Conservation (phyloP, 64 coral and sea anemone genomes). For the Hydrozoanthus tunicans region DNA sequence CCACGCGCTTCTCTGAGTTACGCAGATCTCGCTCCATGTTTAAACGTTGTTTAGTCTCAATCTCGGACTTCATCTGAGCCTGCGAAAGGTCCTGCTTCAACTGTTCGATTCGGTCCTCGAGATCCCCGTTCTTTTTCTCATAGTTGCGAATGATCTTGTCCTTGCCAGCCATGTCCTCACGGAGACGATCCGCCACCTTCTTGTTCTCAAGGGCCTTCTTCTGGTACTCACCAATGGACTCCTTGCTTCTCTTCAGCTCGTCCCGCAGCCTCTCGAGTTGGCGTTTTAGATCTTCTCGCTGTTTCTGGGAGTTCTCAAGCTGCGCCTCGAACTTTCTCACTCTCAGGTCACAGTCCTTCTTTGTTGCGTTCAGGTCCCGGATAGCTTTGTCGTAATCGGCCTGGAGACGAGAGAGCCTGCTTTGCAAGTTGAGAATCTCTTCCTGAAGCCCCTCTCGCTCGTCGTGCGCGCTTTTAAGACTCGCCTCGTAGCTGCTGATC, state of each 20-base stretch:
- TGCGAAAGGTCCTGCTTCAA: slow-evolving; percentile 74
- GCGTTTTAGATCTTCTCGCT: slow-evolving; percentile 84
- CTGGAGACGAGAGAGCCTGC: slow-evolving; percentile 79
- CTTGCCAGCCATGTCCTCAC: slow-evolving; percentile 79
- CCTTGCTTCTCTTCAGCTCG: slow-evolving; percentile 85
- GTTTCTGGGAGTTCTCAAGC: slow-evolving; percentile 84
- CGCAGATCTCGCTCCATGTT: slow-evolving; percentile 86
- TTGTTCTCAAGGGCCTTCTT: slow-evolving; percentile 81
- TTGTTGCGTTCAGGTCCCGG: slow-evolving; percentile 75
- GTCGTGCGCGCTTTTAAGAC: slow-evolving; percentile 40
- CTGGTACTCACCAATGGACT: slow-evolving; percentile 53
- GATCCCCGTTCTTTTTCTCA: slow-evolving; percentile 76
- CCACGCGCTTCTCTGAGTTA: slow-evolving; percentile 64
- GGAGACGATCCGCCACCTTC: slow-evolving; percentile 81
- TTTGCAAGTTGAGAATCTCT: slow-evolving; percentile 58
- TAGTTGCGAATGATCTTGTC: slow-evolving; percentile 78
- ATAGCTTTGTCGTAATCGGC: slow-evolving; percentile 79
- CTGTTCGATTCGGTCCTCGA: slow-evolving; percentile 83
- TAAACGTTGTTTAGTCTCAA: slow-evolving; percentile 68
- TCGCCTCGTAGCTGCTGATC: slow-evolving; percentile 42
- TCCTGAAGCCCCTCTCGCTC: slow-evolving; percentile 46
- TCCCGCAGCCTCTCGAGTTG: slow-evolving; percentile 78
- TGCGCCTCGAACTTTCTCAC: slow-evolving; percentile 88
- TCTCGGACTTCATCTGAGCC: slow-evolving; percentile 80
- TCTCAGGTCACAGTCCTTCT: slow-evolving; percentile 85